A percentile compares a stretch with the other conserved stretches of the same genome.
These are phyloP conservation scores for Lepilemur septentrionalis DNA, from an alignment of 2,797 vertebrate genomes.

Conservation along the genomic window DNA sequence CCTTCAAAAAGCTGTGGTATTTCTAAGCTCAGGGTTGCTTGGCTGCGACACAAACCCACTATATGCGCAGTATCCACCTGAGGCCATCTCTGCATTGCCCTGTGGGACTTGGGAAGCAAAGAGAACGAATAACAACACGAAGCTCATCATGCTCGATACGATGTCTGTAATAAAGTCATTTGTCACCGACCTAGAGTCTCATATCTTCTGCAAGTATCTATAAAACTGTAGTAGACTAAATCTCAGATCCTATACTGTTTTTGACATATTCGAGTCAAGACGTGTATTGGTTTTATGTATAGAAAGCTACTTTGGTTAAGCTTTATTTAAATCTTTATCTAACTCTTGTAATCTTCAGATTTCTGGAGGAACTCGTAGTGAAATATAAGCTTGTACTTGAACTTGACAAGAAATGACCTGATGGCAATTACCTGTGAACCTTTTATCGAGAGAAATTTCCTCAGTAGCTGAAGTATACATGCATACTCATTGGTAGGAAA, in stretches of 20 bases:
- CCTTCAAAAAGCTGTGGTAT: not conserved
- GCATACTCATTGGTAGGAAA: not conserved
- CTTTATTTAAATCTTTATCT: not conserved
- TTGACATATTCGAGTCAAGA: not conserved
- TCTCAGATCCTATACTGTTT: not conserved
- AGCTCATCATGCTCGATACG: not conserved
- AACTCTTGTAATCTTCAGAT: not conserved
- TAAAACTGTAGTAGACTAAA: not conserved
- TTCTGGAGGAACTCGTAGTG: not conserved
- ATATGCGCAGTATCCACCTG: not conserved
- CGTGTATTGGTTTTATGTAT: not conserved
- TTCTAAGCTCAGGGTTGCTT: not conserved
- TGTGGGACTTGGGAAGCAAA: not conserved
- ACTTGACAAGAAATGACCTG: not conserved
- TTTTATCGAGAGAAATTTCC: not conserved
- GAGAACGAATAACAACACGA: not conserved
- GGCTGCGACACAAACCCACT: not conserved
- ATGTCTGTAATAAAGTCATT: not conserved
- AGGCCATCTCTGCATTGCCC: not conserved
- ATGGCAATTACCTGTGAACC: not conserved
- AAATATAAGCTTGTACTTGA: constrained; percentile 10
- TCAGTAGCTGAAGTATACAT: not conserved
- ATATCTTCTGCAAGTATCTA: not conserved
- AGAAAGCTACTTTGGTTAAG: not conserved
- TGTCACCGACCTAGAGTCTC: not conserved